Base-by-base conservation (phyloP, 2,888 invertebrate genomes). In the Orthonevra nobilis region DNA sequence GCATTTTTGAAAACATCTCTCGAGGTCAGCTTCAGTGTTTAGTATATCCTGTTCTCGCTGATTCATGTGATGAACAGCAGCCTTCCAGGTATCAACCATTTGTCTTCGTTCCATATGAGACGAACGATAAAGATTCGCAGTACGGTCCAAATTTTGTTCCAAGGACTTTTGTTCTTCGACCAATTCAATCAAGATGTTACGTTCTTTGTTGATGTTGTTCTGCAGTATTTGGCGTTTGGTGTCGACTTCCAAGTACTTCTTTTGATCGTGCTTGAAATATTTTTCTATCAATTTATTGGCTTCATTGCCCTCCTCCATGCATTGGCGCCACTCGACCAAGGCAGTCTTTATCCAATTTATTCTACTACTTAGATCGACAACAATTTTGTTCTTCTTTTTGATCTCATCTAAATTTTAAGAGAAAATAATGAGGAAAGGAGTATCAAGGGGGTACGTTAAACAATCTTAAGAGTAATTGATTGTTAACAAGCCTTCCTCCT, bases 11-110 rank as follows among this genome's bases (percentile, higher is more conserved):
- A 85, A 83, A n/a, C 85, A 73, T 5, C 61, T 68, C 1, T 83
- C 79, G 15, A 85, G 82, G 6, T 86, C 85, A 6, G 63, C 89
- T 89, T 92, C 90, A 79, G 90, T 86, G 83, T 90, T 85, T 40
- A 91, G 89, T 63, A 94, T 94, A 40, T 93, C 92, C 3, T 89
- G 89, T 83, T 95, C 94, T 0, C 94, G 90, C 83, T 94, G 93
- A 15, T 92, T 90, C 83, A 95, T 89, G 83, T 94, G 92, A 70
- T 91, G 91, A 0, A 94, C 92, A 1, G 94, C 92, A 36, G 91
- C 90, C 44, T 93, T 92, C 95, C 95, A 95, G 83, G 93, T 94
- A 1, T 89, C 87, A 84, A 94, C 92, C 89, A 94, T 91, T 74
- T 92, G 90, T 26, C 91, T 91, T 9, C 94, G 90, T 84, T 94